A percentile compares a stretch with the other conserved stretches of the same genome.
These are phyloP conservation scores for Pimephales promelas DNA, from an alignment of 2,113 vertebrate species.

Conservation along the genomic window DNA sequence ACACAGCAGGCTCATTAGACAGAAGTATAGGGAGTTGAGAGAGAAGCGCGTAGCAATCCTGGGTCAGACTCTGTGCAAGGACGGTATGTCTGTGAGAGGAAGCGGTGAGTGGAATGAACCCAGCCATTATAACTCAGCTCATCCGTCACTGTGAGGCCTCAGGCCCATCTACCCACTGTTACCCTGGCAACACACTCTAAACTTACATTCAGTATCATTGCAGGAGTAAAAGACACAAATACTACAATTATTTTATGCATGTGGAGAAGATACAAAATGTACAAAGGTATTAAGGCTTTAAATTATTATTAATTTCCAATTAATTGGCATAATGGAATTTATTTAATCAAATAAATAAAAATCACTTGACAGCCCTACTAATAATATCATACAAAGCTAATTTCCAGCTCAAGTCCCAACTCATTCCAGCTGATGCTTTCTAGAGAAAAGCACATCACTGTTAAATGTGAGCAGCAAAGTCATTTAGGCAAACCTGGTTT, in stretches of 20 bases:
- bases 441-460: constrained; percentile 37
- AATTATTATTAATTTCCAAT: neutral
- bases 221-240: constrained; percentile 4
- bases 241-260: neutral
- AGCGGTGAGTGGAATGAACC: constrained; percentile 60
- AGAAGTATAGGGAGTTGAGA: constrained; percentile 52
- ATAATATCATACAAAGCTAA: neutral
- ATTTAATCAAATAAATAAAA: neutral
- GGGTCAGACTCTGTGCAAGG: constrained; percentile 67
- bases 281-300: neutral
- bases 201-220: constrained; percentile 61
- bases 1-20: constrained; percentile 23
- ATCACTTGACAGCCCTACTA: neutral
- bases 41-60: constrained; percentile 61
- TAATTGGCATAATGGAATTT: neutral
- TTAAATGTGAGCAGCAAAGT: constrained; percentile 41
- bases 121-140: constrained; percentile 75
- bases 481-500: constrained; percentile 44
- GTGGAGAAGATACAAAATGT: neutral
- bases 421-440: constrained; percentile 10
- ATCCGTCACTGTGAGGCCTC: constrained; percentile 74
- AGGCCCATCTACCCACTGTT: constrained; percentile 75
- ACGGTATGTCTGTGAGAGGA: constrained; percentile 58
- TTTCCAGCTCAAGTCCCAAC: neutral
- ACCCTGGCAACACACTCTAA: constrained; percentile 75